Evolutionary conservation across 2,888 invertebrate species (phyloP).

Genomic region (Branchellion lobata): DNA sequence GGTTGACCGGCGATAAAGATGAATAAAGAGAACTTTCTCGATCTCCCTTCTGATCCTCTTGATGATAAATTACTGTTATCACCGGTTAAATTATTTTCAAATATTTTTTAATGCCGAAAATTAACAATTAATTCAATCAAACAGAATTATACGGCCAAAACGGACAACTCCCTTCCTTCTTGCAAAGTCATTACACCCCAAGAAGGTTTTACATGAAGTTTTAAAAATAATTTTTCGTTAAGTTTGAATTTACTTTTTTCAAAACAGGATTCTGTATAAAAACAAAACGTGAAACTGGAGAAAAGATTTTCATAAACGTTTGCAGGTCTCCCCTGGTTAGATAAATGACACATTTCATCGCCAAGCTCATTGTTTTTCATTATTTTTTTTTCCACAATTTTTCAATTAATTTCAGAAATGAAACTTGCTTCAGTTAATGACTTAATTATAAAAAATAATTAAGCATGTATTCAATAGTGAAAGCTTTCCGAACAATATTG

Average conservation of each 20-base stretch:
- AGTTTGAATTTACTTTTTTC: no score
- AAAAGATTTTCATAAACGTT: conserved; percentile 74
- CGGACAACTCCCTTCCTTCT: neutral
- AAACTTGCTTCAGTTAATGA: no score
- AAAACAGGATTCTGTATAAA: conserved; percentile 60
- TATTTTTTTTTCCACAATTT: no score
- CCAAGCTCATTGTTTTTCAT: no score
- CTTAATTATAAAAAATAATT: no score
- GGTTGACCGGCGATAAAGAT: neutral
- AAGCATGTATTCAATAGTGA: no score
- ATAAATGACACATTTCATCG: no score
- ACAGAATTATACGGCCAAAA: neutral
- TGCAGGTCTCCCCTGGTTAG: conserved; percentile 72
- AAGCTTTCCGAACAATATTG: no score
- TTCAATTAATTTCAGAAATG: no score
- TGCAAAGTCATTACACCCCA: neutral
- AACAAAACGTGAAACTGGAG: conserved; percentile 56
- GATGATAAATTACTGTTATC: neutral
- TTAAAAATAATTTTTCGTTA: no score
- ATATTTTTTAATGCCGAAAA: neutral
- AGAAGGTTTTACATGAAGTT: neutral
- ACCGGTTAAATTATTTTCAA: no score
- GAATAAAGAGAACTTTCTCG: neutral
- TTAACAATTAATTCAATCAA: neutral
- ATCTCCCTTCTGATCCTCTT: neutral